Evolutionary conservation across 1,140 invertebrate species (phyloP), one percentile per base, ranked within the genome.

Genomic region (Caerostris extrusa): DNA sequence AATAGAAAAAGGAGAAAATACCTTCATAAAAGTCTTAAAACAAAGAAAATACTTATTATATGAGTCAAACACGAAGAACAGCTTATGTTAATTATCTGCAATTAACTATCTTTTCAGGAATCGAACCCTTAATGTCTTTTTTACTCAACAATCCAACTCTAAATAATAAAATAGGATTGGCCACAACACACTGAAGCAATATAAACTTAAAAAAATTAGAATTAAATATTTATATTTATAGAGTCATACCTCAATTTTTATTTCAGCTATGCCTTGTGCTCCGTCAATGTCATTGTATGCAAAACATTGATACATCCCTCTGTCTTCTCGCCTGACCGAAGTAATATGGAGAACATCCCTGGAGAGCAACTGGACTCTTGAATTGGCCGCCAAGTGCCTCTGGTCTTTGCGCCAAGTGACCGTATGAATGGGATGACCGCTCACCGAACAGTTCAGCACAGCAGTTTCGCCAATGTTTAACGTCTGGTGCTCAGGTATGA

Each of bases 251-350:
- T 95, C 96, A 7, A 96, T 95, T 14, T 95, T 94, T 7, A 96
- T 95, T 91, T 96, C 95, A 5, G 95, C 95, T 2, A 95, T 95
- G 0, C 95, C 96, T 91, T 96, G 96, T 0, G 95, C 95, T 7
- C 95, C 95, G 55, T 96, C 95, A n/a, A 95, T 91, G 17, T 96
- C 95, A 90, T 96, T 96, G 6, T 95, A 91, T 7, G 95, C 95
- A 58, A 96, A 95, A 94, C 96, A 96, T 90, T 96, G 96, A 93
- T 96, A 96, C 96, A 96, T 96, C 7, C 96, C 96, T 85, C 95
- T 95, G 94, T 96, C 96, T 56, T 95, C 94, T 19, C 96, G 94
- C 61, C 95, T 94, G 0, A 96, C 95, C 6, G 95, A 94, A 0
- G 95, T 92, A 3, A 96, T 95, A 34, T 95, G 94, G 8, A 96